Conservation (phyloP, 2,888 invertebrate species). For the Ptychoptera contaminata region DNA sequence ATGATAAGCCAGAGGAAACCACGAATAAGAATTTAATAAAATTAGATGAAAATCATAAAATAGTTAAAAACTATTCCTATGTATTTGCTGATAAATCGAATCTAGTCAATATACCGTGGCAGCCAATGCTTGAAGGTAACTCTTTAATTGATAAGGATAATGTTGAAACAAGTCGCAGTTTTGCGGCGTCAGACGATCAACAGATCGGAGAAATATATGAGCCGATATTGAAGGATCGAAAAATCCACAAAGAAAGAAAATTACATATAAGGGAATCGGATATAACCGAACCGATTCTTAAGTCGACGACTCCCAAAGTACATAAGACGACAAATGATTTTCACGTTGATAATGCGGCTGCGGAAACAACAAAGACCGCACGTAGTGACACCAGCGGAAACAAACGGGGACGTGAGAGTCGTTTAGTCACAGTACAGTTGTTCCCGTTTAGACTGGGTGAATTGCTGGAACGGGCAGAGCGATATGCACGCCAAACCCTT, state of each 20-base stretch:
- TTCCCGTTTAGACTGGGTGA: conserved; percentile 62
- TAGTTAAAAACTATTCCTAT: conserved; percentile 20
- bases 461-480: conserved; percentile 65
- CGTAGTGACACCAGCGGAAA: conserved; percentile 16
- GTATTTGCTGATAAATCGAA: conserved; percentile 28
- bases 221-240: conserved; percentile 29
- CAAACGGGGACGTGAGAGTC: conserved; percentile 9
- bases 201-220: conserved; percentile 35
- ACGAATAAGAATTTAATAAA: conserved; percentile 25
- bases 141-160: conserved; percentile 26
- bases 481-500: conserved; percentile 62
- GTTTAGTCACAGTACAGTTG: conserved; percentile 51
- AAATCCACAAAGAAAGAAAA: too few species aligned
- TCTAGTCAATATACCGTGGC: conserved; percentile 34
- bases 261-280: conserved; percentile 30
- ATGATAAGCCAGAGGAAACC: background rate
- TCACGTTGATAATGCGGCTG: conserved; percentile 1
- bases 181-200: conserved; percentile 16
- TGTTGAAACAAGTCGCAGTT: conserved; percentile 25
- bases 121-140: conserved; percentile 36
- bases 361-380: conserved; percentile 21
- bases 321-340: conserved; percentile 38
- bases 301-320: conserved; percentile 41
- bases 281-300: conserved; percentile 59
- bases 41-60: conserved; percentile 26